These are phyloP conservation scores for Pseudocheirus occidentalis DNA, from an alignment of 2,797 vertebrate genomes.

Conservation along the genomic window DNA sequence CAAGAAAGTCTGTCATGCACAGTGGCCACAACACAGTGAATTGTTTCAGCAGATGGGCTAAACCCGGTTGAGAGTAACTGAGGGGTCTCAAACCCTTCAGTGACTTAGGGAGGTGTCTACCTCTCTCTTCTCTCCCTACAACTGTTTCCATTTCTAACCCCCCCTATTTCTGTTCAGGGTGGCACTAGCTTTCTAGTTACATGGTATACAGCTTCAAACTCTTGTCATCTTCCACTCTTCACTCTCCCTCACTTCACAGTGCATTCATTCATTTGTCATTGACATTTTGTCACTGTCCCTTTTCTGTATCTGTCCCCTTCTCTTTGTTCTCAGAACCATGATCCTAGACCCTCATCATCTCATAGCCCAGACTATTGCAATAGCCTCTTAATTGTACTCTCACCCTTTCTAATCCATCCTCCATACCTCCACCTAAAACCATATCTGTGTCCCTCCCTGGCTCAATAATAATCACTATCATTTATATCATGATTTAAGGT, in stretches of 20 bases:
- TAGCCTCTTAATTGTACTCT: background rate
- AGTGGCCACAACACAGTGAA: too few species aligned
- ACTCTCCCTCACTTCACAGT: background rate
- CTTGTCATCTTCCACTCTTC: background rate
- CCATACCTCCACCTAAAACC: background rate
- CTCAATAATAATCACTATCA: background rate
- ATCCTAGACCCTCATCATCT: background rate
- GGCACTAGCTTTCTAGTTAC: background rate
- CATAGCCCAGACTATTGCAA: background rate
- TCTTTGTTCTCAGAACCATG: background rate
- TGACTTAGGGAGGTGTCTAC: too few species aligned
- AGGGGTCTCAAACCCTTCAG: too few species aligned
- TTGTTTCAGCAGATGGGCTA: too few species aligned
- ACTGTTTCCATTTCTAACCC: background rate
- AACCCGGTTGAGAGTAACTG: too few species aligned
- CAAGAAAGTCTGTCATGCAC: too few species aligned
- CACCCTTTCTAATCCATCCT: background rate
- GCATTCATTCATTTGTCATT: background rate
- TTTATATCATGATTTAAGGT: background rate
- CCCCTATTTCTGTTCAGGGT: background rate
- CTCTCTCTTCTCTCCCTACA: background rate
- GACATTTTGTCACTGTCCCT: background rate
- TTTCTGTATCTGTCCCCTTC: background rate
- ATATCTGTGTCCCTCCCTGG: background rate
- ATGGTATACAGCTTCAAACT: background rate